Evolutionary conservation across 2,888 invertebrate species (phyloP).

Genomic region (Dasysyrphus tricinctus): DNA sequence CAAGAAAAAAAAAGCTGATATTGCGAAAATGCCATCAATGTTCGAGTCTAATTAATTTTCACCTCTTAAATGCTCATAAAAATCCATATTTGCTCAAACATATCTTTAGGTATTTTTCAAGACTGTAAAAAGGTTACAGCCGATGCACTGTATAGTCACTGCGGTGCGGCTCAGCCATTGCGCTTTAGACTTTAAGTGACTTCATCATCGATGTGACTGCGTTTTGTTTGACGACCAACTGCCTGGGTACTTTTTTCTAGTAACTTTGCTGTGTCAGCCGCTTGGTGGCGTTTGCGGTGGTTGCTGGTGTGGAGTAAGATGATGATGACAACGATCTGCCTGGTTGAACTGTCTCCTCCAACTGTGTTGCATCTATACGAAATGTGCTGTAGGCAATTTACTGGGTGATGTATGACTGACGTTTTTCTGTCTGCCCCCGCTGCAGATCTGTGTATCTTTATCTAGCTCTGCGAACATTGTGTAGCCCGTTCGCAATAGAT

Average conservation of each 20-base stretch:
- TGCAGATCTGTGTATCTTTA: constrained; percentile 49
- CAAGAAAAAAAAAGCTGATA: constrained; percentile 28
- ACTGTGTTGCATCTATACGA: constrained; percentile 28
- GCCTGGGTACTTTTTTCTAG: constrained; percentile 45
- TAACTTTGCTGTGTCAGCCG: constrained; percentile 14
- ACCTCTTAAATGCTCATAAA: constrained; percentile 74
- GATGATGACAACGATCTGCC: constrained; percentile 67
- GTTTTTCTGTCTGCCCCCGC: constrained; percentile 61
- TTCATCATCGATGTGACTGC: constrained; percentile 23
- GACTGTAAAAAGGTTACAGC: not conserved
- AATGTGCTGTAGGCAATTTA: constrained; percentile 66
- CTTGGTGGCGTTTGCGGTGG: not conserved
- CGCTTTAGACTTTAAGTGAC: constrained; percentile 28
- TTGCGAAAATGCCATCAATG: constrained; percentile 71
- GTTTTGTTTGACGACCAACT: constrained; percentile 31
- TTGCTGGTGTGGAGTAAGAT: constrained; percentile 14
- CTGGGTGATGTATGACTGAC: constrained; percentile 74
- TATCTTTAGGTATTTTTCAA: constrained; percentile 28
- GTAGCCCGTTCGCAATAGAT: constrained; percentile 63
- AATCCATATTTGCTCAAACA: constrained; percentile 70
- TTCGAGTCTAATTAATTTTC: constrained; percentile 72
- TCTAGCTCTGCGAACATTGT: constrained; percentile 32
- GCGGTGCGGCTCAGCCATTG: not conserved
- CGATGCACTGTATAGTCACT: not conserved
- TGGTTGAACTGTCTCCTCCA: constrained; percentile 24